Percentiles rank a stretch among this genome's conserved stretches.
Evolutionary conservation across 2,888 invertebrate genomes (phyloP).

Genomic region (Stenodema calcarata): DNA sequence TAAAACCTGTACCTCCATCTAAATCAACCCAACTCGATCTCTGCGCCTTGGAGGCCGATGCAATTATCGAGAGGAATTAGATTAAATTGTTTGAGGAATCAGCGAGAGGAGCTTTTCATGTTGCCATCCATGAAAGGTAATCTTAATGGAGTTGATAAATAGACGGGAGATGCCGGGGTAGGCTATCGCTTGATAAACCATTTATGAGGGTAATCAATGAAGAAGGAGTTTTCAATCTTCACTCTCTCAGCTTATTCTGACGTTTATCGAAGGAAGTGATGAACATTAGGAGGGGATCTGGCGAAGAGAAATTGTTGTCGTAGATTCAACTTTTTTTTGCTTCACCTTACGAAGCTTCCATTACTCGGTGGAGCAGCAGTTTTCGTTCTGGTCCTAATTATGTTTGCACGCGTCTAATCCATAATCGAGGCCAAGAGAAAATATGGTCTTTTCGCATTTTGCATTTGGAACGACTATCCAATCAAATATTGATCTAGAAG

Average conservation of each 20-base stretch:
- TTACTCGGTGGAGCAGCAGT: too few species aligned
- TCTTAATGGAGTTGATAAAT: neutral
- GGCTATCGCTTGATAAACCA: conserved; percentile 31
- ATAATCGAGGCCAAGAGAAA: too few species aligned
- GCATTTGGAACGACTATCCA: too few species aligned
- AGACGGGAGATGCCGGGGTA: neutral
- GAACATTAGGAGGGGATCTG: neutral
- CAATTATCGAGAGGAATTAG: neutral
- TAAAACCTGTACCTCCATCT: neutral
- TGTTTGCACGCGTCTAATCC: too few species aligned
- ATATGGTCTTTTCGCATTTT: too few species aligned
- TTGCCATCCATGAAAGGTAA: neutral
- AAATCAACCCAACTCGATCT: neutral
- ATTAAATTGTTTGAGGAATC: conserved; percentile 8
- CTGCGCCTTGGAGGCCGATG: neutral
- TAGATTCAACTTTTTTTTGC: too few species aligned
- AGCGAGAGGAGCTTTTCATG: conserved; percentile 18
- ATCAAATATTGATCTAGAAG: too few species aligned
- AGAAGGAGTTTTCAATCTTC: conserved; percentile 32
- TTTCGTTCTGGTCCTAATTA: too few species aligned
- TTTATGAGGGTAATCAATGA: conserved; percentile 33
- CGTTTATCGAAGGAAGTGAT: neutral
- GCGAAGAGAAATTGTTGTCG: neutral
- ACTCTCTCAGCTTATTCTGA: neutral
- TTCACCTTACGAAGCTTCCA: too few species aligned